phyloP scores from a whole-genome alignment of 1,140 invertebrate species.

The Zaprionus vittiger region DNA sequence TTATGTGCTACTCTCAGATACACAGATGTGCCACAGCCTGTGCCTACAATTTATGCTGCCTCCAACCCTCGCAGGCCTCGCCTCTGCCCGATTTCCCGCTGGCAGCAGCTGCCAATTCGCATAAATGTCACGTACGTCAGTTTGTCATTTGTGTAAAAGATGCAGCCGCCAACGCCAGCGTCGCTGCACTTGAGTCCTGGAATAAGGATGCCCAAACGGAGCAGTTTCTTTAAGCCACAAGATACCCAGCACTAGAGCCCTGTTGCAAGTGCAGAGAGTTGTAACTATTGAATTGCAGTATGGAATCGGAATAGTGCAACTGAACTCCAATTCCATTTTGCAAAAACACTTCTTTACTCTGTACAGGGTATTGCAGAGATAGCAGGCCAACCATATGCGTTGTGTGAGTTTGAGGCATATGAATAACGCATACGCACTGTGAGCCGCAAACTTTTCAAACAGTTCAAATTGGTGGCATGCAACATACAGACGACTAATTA shows the following conservation, averaged over 20 bases:
- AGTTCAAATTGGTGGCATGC: constrained; percentile 76
- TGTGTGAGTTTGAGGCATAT: constrained; percentile 47
- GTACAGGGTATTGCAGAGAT: not conserved
- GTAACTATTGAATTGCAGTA: not conserved
- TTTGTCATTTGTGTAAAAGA: constrained; percentile 81
- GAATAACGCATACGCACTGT: constrained; percentile 79
- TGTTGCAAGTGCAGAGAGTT: no score
- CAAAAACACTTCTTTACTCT: not conserved
- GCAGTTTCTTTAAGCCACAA: not conserved
- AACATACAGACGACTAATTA: constrained; percentile 74
- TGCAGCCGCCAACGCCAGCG: constrained; percentile 55
- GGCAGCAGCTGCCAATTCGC: constrained; percentile 75
- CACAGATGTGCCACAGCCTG: constrained; percentile 42
- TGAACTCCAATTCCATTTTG: not conserved
- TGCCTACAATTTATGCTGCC: constrained; percentile 29
- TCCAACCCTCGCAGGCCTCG: not conserved
- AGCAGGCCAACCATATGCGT: not conserved
- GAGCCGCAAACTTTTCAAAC: constrained; percentile 72
- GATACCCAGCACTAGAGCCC: not conserved
- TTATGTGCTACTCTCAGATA: constrained; percentile 45
- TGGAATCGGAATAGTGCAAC: not conserved
- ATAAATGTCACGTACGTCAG: constrained; percentile 83
- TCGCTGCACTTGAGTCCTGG: constrained; percentile 65
- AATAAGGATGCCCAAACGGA: not conserved
- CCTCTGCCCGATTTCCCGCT: constrained; percentile 13